Evolutionary conservation across 2,797 vertebrate genomes (phyloP).

Genomic region (Erethizon dorsatum): DNA sequence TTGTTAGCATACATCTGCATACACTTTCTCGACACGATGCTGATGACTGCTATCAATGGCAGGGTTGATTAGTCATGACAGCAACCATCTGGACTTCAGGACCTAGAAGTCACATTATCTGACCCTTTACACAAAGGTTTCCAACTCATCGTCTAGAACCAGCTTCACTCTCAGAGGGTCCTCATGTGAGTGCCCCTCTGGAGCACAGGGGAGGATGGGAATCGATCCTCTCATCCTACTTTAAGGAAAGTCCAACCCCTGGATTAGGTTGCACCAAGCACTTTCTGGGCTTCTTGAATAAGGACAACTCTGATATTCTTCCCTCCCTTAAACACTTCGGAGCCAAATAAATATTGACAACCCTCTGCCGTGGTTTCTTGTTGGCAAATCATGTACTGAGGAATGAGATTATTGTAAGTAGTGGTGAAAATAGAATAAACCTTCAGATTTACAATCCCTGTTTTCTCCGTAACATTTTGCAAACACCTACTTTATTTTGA

Average conservation of each 20-base stretch:
- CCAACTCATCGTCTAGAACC: not conserved
- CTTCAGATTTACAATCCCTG: slow-evolving; percentile 22
- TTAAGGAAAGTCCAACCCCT: not conserved
- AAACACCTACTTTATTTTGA: slow-evolving; percentile 61
- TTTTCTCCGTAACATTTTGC: slow-evolving; percentile 59
- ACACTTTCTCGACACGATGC: not conserved
- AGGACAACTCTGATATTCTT: not conserved
- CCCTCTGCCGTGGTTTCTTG: not conserved
- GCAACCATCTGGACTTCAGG: not conserved
- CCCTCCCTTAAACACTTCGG: not conserved
- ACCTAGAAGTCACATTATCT: not conserved
- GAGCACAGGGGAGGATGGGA: fast-evolving
- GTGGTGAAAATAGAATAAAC: slow-evolving; percentile 45
- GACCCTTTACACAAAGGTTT: slow-evolving; percentile 29
- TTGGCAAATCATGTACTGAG: not conserved
- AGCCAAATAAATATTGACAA: not conserved
- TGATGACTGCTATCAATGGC: not conserved
- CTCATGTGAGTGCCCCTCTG: not conserved
- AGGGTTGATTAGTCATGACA: not conserved
- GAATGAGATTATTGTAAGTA: not conserved
- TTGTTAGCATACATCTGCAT: slow-evolving; percentile 8
- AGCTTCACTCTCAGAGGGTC: not conserved
- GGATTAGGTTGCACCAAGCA: not conserved
- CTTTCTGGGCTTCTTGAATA: not conserved
- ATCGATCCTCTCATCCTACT: not conserved